phyloP scores from a whole-genome alignment of 1,140 invertebrate genomes.

The Asobara japonica region DNA sequence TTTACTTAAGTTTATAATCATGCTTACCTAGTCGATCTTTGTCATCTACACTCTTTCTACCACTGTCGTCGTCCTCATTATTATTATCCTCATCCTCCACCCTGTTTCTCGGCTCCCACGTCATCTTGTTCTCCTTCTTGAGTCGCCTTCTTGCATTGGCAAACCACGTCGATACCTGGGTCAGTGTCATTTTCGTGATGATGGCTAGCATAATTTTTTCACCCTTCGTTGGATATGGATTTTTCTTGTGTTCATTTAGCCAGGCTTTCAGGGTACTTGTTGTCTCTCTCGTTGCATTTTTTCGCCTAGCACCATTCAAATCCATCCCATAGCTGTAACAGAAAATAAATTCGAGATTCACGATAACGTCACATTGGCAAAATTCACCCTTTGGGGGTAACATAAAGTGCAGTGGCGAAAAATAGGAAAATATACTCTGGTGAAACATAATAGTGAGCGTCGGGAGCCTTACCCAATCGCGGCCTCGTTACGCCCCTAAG shows the following conservation, averaged over 20 bases:
- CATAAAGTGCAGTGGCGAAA: neutral
- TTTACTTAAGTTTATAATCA: neutral
- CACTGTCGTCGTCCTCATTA: slow-evolving; percentile 81
- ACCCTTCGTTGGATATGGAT: slow-evolving; percentile 99
- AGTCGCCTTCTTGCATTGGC: slow-evolving; percentile 94
- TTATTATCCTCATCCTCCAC: slow-evolving; percentile 91
- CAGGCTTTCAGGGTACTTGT: slow-evolving; percentile 97
- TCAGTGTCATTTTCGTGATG: slow-evolving; percentile 98
- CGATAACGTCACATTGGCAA: neutral
- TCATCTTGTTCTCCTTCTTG: slow-evolving; percentile 99
- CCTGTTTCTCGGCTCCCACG: slow-evolving; percentile 92
- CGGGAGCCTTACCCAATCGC: slow-evolving; percentile 66
- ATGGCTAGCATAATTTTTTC: slow-evolving; percentile 99
- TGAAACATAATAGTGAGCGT: slow-evolving; percentile 47
- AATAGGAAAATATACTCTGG: slow-evolving; percentile 11
- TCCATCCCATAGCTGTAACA: slow-evolving; percentile 88
- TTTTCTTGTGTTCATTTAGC: slow-evolving; percentile 98
- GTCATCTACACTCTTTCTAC: slow-evolving; percentile 81
- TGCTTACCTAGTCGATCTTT: slow-evolving; percentile 81
- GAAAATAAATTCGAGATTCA: slow-evolving; percentile 18
- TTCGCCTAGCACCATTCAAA: slow-evolving; percentile 88
- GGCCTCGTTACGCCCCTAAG: slow-evolving; percentile 59
- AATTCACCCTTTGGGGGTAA: slow-evolving; percentile 1
- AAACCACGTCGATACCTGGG: slow-evolving; percentile 99
- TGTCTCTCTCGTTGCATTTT: slow-evolving; percentile 97